These are phyloP conservation scores for Meleagris gallopavo DNA, from an alignment of 2,113 vertebrate genomes.

Conservation along the genomic window DNA sequence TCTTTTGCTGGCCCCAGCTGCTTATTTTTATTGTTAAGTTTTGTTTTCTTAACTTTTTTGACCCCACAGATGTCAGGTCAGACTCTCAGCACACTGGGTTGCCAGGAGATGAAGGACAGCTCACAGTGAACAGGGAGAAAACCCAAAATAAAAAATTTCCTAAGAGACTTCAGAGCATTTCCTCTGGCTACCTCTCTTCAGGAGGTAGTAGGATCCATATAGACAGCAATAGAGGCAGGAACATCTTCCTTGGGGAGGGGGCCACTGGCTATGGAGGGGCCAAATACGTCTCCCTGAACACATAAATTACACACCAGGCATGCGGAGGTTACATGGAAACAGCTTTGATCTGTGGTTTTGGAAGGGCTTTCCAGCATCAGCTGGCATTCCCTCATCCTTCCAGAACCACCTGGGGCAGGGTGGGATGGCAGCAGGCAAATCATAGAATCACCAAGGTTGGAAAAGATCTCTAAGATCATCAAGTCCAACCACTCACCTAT, in stretches of 20 bases:
- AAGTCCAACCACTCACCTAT: too few relatives aligned
- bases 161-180: not conserved
- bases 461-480: too few relatives aligned
- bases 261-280: not conserved
- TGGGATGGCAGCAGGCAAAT: not conserved
- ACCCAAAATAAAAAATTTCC: not conserved
- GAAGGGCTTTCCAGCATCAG: not conserved
- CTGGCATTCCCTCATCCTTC: not conserved
- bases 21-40: conserved; percentile 1
- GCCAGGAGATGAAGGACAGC: not conserved
- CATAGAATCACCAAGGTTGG: too few relatives aligned
- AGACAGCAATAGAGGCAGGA: not conserved
- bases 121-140: not conserved
- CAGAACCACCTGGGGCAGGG: not conserved
- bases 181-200: not conserved
- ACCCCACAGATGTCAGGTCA: not conserved
- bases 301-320: not conserved
- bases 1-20: not conserved
- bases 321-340: not conserved
- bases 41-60: not conserved
- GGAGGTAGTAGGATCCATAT: not conserved
- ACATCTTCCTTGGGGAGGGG: not conserved
- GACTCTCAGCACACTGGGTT: not conserved
- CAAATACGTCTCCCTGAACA: not conserved
- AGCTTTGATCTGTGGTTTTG: not conserved